These are phyloP conservation scores for Channallabes apus DNA, from an alignment of 2,797 vertebrate species.

Conservation along the genomic window DNA sequence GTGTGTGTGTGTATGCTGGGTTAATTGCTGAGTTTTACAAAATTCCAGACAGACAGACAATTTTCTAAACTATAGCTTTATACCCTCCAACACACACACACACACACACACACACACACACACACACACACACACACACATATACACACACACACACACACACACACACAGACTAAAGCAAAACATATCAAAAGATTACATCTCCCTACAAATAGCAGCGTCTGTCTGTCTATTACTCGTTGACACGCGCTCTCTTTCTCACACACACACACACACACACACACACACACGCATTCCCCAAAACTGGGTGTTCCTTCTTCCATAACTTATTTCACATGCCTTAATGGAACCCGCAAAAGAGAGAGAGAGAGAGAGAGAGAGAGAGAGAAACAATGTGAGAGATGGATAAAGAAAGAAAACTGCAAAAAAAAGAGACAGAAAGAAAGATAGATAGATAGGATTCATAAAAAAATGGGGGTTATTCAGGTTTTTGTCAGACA, in stretches of 20 bases:
- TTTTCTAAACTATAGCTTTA: conserved; percentile 51
- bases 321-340: conserved; percentile 29
- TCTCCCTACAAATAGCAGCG: conserved; percentile 16
- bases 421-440: background rate
- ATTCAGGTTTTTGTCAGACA: background rate
- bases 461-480: no score
- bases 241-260: background rate
- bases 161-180: conserved; percentile 5
- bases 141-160: conserved; percentile 35
- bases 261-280: conserved; percentile 25
- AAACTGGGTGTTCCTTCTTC: conserved; percentile 32
- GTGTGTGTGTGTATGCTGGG: conserved; percentile 32
- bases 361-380: background rate
- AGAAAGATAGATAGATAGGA: background rate
- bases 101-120: conserved; percentile 32
- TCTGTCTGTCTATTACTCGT: conserved; percentile 31
- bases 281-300: conserved; percentile 3
- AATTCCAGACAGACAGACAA: conserved; percentile 46
- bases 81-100: conserved; percentile 25
- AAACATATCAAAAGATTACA: conserved; percentile 27
- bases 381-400: background rate
- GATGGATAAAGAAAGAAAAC: background rate
- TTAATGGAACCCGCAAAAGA: conserved; percentile 16
- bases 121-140: conserved; percentile 30
- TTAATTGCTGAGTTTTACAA: conserved; percentile 46